Conservation (phyloP, 2,113 vertebrate species). For the Dicaeum eximium region DNA sequence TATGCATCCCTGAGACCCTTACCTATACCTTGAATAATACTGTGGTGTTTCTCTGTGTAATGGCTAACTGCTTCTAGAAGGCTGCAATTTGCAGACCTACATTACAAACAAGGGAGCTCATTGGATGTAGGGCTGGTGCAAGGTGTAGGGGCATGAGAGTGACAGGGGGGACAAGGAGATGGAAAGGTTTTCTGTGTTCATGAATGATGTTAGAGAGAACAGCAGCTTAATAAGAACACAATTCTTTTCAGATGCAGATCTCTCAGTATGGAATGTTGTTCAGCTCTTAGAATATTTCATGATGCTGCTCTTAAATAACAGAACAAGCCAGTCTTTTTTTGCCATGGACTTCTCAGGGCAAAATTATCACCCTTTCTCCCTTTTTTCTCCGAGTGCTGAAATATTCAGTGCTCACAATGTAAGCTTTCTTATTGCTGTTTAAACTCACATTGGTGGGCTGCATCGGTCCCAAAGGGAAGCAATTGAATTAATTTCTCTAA, state of each 20-base stretch:
- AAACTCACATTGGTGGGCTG: slow-evolving; percentile 14
- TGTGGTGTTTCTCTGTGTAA: neutral
- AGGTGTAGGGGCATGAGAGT: neutral
- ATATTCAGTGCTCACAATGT: neutral
- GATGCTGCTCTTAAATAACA: neutral
- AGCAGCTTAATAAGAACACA: neutral
- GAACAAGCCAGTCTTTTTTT: neutral
- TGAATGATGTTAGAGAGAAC: neutral
- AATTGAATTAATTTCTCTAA: slow-evolving; percentile 56
- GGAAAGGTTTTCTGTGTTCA: neutral
- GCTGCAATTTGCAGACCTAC: neutral
- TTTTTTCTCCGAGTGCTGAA: neutral
- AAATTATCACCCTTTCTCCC: neutral
- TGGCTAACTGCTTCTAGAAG: neutral
- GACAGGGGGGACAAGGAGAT: neutral
- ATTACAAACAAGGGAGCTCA: neutral
- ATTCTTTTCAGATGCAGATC: neutral
- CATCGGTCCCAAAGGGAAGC: neutral
- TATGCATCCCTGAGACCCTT: neutral
- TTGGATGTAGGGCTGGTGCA: neutral
- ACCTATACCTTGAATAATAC: neutral
- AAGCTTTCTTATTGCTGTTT: slow-evolving; percentile 10
- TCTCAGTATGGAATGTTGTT: neutral
- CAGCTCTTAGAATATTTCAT: neutral
- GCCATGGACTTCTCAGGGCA: neutral